Base-by-base conservation (phyloP, 30 jellyfish, hydroid and myxozoan species). In the Hydractinia echinata region DNA sequence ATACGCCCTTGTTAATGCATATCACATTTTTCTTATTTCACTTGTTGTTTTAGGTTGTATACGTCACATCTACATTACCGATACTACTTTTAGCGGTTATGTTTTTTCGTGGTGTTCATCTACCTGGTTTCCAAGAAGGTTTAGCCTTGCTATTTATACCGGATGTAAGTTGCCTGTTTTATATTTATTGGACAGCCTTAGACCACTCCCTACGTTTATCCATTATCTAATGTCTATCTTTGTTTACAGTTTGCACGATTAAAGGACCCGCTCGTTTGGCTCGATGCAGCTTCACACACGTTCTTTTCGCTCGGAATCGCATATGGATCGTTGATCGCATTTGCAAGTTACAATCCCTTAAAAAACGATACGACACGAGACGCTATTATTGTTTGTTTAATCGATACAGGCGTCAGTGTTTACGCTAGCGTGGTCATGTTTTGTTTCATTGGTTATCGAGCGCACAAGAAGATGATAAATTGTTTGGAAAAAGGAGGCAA, bases 321-420 rank as follows among this genome's bases (percentile, higher is more conserved):
- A 5, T 94, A 94, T 72, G 99, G 99, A 13, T 88, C 99, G 8
- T 82, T 94, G 72, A 94, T 94, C 77, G 96, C 97, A 69, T 94
- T 94, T 71, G 96, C 99, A 49, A 94, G 99, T 64, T 94, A 94
- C 93, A 94, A 94, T 82, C 91, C 99, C 0, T 67, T 94, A 77
- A 94, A 94, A 82, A 94, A 94, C 66, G 99, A 94, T 83, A 94
- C 99, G 20, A 88, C 96, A 51, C 74, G 96, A 72, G 99, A 94
- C 79, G 96, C 99, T 55, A 76, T 94, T 10, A 64, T 88, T 7
- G 79, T 94, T 61, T 94, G 99, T 67, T 78, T 88, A 20, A 87
- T 94, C 64, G 99, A 94, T 73, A 96, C 99, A 7, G 95, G 99
- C 30, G 99, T 94, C 55, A 94, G 99, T 81, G 85, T 94, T 7